Evolutionary conservation across 30 jellyfish, hydroid and myxozoan species (phyloP), one percentile per base, ranked within the genome.

Genomic region (Kudoa iwatai): DNA sequence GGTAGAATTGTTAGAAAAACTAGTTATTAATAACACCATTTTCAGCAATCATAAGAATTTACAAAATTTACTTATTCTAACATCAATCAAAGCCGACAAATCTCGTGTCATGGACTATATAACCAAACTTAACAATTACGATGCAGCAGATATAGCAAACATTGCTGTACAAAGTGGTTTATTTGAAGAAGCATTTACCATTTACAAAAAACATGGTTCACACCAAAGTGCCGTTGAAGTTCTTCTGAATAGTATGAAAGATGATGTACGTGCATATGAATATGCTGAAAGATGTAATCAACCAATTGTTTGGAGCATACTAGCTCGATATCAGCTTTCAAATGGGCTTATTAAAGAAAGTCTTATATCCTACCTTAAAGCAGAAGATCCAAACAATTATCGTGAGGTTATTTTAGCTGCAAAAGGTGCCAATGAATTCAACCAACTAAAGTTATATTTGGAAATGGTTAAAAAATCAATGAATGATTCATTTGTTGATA

Each of bases 21-120:
- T 81, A 30, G 99, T 81, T 12, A 53, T 81, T n/a, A 88, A 64
- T 44, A 65, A 81, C 51, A 62, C 99, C 2, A 86, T 65, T 4
- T 81, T 63, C 65, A 64, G 99, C 30, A 84, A 64, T 36, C 99
- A 81, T 57, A 81, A 88, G 63, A 81, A 65, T 24, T 40, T 81
- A 31, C 99, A 81, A 53, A 81, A 81, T 53, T 36, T 81, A 58
- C 44, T 81, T 57, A 64, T 81, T 26, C 54, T 81, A 32, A 81
- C 99, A 0, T 88, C 99, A 26, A 81, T 81, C 23, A 81, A 81
- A 49, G 89, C 99, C 14, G 99, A 81, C 40, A 55, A 86, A 12
- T 62, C 99, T 17, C 89, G 99, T 19, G 89, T 81, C 7, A 63
- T 81, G 99, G 99, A 81, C 33, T 81, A 81, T 64, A 81, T 81